Percentiles rank a stretch among this genome's conserved stretches.
These are phyloP conservation scores for Caenorhabditis imperialis DNA, from an alignment of 2,888 invertebrate genomes.

Conservation along the genomic window DNA sequence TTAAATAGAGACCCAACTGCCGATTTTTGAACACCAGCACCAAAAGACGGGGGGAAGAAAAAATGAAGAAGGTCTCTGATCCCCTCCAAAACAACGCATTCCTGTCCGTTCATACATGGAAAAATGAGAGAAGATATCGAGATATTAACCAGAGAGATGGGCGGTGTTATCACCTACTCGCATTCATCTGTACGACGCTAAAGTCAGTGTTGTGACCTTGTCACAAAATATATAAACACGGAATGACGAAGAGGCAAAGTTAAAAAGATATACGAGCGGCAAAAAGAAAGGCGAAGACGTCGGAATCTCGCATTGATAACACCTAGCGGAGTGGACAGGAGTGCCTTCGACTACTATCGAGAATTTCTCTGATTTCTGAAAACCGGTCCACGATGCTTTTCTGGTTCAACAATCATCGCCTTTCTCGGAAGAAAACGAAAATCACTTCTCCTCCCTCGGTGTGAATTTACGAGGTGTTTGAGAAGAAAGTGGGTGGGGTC, in stretches of 20 bases:
- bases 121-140: constrained; percentile 1
- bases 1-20: too few species aligned
- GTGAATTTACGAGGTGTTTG: constrained; percentile 46
- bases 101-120: constrained; percentile 9
- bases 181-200: constrained; percentile 14
- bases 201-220: constrained; percentile 35
- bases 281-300: constrained; percentile 3
- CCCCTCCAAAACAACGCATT: constrained; percentile 1
- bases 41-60: neutral
- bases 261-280: constrained; percentile 36
- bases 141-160: neutral
- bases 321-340: too few species aligned
- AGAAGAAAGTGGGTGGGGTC: neutral
- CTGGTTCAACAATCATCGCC: constrained; percentile 44
- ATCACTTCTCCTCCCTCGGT: neutral
- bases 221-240: constrained; percentile 31
- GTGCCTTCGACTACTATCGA: too few species aligned
- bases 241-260: constrained; percentile 11
- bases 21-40: neutral
- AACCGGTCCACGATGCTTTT: constrained; percentile 36
- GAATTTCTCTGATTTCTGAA: constrained; percentile 29
- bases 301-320: constrained; percentile 22
- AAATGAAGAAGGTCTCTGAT: constrained; percentile 23
- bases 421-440: constrained; percentile 3
- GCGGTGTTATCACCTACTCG: constrained; percentile 12